A percentile compares a stretch with the other conserved stretches of the same genome.
phyloP scores from a whole-genome alignment of 2,797 vertebrate species.

The Crenichthys baileyi region DNA sequence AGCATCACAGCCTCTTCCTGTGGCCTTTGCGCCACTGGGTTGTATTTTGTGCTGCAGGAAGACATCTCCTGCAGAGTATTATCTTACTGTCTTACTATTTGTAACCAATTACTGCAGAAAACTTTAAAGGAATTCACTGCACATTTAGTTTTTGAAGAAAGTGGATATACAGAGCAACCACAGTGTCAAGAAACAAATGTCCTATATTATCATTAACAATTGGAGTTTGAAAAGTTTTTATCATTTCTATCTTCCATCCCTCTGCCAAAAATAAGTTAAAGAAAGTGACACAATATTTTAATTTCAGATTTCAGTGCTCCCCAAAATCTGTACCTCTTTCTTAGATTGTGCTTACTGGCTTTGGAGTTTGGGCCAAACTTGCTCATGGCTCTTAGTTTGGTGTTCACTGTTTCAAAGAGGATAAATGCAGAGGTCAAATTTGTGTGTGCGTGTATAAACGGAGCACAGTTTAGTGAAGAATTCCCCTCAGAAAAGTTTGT shows the following conservation, averaged over 20 bases:
- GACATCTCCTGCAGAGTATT: background rate
- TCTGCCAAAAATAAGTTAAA: background rate
- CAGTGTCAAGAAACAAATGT: background rate
- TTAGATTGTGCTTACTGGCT: background rate
- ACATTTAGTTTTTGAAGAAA: background rate
- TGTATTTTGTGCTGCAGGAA: background rate
- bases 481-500: slow-evolving; percentile 9
- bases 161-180: background rate
- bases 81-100: too few relatives aligned
- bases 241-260: background rate
- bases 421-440: background rate
- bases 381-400: background rate
- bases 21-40: background rate
- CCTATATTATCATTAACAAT: background rate
- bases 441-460: background rate
- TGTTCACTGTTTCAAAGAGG: background rate
- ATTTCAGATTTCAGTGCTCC: background rate
- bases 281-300: background rate
- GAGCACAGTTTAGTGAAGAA: background rate
- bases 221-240: background rate
- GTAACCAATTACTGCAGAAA: background rate
- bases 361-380: background rate
- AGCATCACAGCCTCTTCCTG: background rate
- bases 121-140: background rate
- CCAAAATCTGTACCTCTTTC: background rate